Conservation (phyloP, 1,140 invertebrate species). For the Venturia canescens region DNA sequence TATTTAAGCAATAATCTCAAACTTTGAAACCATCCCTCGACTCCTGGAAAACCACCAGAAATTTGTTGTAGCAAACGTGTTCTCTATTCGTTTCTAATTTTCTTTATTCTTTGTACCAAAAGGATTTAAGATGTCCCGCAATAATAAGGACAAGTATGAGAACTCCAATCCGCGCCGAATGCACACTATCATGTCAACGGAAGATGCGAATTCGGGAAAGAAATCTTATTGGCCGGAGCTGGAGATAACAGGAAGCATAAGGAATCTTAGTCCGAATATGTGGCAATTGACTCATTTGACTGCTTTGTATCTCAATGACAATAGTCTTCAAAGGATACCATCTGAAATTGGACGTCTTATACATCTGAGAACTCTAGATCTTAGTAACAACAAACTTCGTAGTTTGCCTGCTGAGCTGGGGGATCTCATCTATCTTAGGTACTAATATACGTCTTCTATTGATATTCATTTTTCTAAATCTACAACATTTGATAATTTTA, state of each 20-base stretch:
- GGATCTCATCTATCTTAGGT: conserved; percentile 94
- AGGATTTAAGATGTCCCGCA: conserved; percentile 82
- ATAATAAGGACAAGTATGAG: conserved; percentile 85
- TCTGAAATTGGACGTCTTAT: conserved; percentile 90
- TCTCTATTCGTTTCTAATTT: background rate
- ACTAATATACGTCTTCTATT: conserved; percentile 53
- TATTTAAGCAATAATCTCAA: too few relatives aligned
- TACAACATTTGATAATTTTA: too few relatives aligned
- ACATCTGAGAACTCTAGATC: conserved; percentile 91
- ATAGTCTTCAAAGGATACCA: conserved; percentile 91
- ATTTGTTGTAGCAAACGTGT: too few relatives aligned
- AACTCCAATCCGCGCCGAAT: conserved; percentile 84
- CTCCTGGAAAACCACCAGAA: too few relatives aligned
- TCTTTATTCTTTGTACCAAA: conserved; percentile 54
- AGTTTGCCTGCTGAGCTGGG: conserved; percentile 96
- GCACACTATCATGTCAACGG: conserved; percentile 94
- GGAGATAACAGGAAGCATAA: conserved; percentile 89
- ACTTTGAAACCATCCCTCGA: too few relatives aligned
- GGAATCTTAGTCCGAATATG: conserved; percentile 92
- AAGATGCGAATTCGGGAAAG: conserved; percentile 93
- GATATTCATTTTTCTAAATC: conserved; percentile 4
- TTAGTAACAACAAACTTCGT: conserved; percentile 95
- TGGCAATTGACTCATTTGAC: conserved; percentile 95
- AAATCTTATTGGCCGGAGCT: conserved; percentile 90
- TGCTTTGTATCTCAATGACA: conserved; percentile 96